Conservation (phyloP, 2,797 vertebrate species). For the Micrastur ruficollis region DNA sequence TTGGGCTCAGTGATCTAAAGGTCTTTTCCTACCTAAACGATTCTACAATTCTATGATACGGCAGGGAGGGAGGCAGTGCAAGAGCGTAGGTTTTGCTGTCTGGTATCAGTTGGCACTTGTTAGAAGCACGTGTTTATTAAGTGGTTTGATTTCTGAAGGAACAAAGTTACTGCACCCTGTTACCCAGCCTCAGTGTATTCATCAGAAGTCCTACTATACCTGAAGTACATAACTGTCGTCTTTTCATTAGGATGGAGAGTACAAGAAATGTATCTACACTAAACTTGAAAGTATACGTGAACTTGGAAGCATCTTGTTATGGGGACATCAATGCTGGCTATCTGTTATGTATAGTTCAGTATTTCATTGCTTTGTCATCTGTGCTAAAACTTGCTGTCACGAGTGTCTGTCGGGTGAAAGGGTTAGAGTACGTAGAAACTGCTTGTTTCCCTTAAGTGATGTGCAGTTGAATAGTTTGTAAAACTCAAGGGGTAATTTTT, state of each 20-base stretch:
- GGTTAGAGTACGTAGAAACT: background rate
- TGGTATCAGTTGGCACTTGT: background rate
- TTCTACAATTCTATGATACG: too few relatives aligned
- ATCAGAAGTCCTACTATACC: background rate
- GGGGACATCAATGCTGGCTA: accelerated
- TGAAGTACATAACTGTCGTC: accelerated
- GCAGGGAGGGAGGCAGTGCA: background rate
- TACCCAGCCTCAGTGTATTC: background rate
- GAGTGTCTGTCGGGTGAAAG: background rate
- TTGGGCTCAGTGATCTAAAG: too few relatives aligned
- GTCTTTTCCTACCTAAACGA: too few relatives aligned
- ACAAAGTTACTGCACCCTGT: background rate
- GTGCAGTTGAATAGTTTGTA: background rate
- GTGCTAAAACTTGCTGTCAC: background rate
- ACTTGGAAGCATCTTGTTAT: background rate
- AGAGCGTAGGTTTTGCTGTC: background rate
- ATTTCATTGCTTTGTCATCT: background rate
- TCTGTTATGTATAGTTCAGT: background rate
- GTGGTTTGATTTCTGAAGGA: background rate
- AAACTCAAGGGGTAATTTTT: background rate
- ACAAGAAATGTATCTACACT: accelerated
- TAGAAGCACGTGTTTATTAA: background rate
- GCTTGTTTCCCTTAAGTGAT: background rate
- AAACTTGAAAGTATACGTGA: background rate
- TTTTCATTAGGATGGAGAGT: background rate